Base-by-base conservation (phyloP, 2,113 vertebrate species). In the Pseudopipra pipra region DNA sequence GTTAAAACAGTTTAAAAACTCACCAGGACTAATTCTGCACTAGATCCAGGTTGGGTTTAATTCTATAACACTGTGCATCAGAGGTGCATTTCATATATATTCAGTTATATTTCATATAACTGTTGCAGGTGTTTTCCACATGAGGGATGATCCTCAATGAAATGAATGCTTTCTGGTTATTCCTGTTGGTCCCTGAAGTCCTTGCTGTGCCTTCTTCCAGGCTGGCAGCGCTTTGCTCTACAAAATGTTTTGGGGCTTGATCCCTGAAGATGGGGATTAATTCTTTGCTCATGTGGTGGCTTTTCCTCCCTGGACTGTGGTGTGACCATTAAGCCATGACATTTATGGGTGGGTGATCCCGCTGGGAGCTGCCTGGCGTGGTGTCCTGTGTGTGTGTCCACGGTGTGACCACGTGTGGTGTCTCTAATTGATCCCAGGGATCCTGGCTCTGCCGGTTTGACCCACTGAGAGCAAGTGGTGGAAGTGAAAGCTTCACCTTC, bases 351-450 rank as follows among this genome's bases (percentile, higher is more conserved):
- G 77, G 13, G 25, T 4, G n/a, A 77, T 93, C 44, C 49, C 41
- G 37, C 56, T 55, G 28, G 22, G 44, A 35, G 44, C 65, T 33
- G 49, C 55, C 47, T 15, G 44, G 47, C 49, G 28, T 23, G 16
- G 8, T 11, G 27, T 65, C 65, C 41, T 5, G 1, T 9, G 24
- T 58, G 72, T 7, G 77, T n/a, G 72, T 43, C 31, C 43, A 5
- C 1, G 0, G 72, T 7, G 77, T n/a, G 72, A 46, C 31, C 43
- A 5, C 1, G 0, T n/a, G 25, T 14, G 41, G 49, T 43, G 8
- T 19, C 66, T 87, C 62, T 49, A 22, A 54, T 3, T 46, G 59
- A 41, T n/a, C 43, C 25, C 6, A 0, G 0, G 3, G 41, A 44
- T 81, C 35, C 51, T 11, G 25, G 55, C 77, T 61, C 35, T 35